These are phyloP conservation scores for Paramormyrops hopkinsi DNA, from an alignment of 2,797 vertebrate genomes.

Conservation along the genomic window DNA sequence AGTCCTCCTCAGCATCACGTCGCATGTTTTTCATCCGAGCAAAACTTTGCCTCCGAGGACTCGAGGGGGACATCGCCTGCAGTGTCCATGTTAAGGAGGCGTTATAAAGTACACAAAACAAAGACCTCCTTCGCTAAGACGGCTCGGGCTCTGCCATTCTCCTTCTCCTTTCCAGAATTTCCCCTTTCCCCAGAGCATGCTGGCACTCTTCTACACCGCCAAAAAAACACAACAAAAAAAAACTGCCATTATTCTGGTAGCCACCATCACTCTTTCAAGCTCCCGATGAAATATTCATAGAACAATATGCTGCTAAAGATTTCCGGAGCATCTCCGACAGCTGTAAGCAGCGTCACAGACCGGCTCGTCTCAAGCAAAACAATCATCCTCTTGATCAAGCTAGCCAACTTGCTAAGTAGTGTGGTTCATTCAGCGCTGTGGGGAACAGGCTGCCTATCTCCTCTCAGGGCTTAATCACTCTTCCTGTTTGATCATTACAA, in stretches of 20 bases:
- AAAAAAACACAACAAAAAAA: not conserved
- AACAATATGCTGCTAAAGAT: constrained; percentile 18
- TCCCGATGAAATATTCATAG: constrained; percentile 24
- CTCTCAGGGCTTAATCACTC: constrained; percentile 8
- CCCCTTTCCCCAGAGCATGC: not conserved
- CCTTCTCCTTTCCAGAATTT: not conserved
- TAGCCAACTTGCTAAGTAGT: constrained; percentile 21
- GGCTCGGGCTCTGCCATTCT: not conserved
- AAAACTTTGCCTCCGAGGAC: not conserved
- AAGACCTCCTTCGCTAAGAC: not conserved
- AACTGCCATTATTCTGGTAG: not conserved
- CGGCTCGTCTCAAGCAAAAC: constrained; percentile 4
- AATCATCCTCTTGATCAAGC: constrained; percentile 8
- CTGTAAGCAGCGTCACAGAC: not conserved
- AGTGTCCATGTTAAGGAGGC: not conserved
- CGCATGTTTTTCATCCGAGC: not conserved
- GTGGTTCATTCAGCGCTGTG: not conserved
- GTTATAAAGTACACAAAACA: not conserved
- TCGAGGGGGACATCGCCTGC: not conserved
- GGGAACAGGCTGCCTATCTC: not conserved
- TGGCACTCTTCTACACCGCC: not conserved
- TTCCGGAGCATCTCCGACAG: not conserved
- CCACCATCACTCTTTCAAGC: not conserved
- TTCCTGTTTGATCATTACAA: constrained; percentile 4
- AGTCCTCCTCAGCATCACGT: not conserved